A percentile compares a stretch with the other conserved stretches of the same genome.
These are phyloP conservation scores for Reticulitermes speratus DNA, from an alignment of 1,140 invertebrate species.

Conservation along the genomic window DNA sequence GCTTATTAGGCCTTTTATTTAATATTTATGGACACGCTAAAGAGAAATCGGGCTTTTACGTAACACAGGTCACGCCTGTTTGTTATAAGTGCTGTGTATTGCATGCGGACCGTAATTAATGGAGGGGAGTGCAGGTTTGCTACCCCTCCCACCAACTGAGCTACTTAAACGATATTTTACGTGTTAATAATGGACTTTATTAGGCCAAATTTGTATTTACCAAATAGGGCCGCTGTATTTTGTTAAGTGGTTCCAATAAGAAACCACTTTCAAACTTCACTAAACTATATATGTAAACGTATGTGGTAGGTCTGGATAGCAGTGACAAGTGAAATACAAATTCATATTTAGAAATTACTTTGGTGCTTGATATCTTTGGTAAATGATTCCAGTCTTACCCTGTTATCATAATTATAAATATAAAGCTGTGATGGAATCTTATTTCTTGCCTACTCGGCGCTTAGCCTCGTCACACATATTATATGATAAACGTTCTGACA, in stretches of 20 bases:
- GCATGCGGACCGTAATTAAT: neutral
- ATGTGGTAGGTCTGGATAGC: neutral
- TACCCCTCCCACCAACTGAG: neutral
- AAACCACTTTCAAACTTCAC: neutral
- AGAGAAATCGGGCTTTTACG: neutral
- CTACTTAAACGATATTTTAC: neutral
- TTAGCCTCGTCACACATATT: neutral
- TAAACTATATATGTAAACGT: neutral
- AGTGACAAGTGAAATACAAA: neutral
- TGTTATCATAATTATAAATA: neutral
- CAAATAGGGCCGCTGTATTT: neutral
- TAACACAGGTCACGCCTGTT: neutral
- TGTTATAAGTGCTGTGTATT: neutral
- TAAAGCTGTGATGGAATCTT: neutral
- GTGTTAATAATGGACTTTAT: neutral
- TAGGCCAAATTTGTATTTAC: neutral
- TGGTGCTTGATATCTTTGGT: conserved; percentile 5
- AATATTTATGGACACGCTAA: neutral
- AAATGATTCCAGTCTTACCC: conserved; percentile 6
- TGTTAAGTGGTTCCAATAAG: neutral
- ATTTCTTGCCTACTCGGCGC: neutral
- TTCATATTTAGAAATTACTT: neutral
- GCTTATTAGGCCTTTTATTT: neutral
- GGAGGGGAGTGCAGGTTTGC: neutral
- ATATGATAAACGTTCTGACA: neutral